Base-by-base conservation (phyloP, 2,113 vertebrate genomes). In the Nothoprocta pentlandii region DNA sequence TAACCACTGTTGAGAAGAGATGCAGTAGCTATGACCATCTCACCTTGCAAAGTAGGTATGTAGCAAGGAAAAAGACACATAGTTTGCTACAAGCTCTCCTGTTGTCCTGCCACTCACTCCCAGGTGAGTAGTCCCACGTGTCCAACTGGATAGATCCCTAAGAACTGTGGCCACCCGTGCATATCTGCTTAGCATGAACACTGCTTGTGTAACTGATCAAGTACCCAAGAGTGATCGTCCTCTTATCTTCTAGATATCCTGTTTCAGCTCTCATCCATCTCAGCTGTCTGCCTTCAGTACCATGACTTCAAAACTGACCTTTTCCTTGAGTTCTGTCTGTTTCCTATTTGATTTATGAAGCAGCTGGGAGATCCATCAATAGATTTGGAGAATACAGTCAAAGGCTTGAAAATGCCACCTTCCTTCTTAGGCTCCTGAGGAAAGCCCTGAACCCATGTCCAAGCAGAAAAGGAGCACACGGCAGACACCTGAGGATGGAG, bases 111-210 rank as follows among this genome's bases (percentile, higher is more conserved):
- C 4, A 7, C 15, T 69, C n/a, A 61, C 15, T 5, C 68, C 23
- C n/a, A 73, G 54, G 39, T 28, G 17, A 61, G 61, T 49, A 22
- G 47, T 49, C 21, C 8, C 47, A 49, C 21, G 20, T 49, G 47
- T 49, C 47, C 47, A 49, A 11, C 47, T 49, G 47, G 47, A 20
- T 10, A 49, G 20, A 49, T 49, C 20, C 47, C 47, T 49, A 21
- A 49, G 54, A 80, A 3, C 17, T 59, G 26, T 66, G 26, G 42
- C 51, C 30, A 81, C 8, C 41, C 25, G 16, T 21, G 14, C 34
- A 68, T 0, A 1, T 4, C 1, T 22, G 67, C 6, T 42, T 4
- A 63, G 16, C 0, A 0, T 49, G 36, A 47, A 8, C 20, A 14
- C 32, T 90, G 9, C 25, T 49, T 21, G 49, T 22, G 47, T 21